Conservation (phyloP, 2,888 invertebrate species). For the Heteromurus nitidus region DNA sequence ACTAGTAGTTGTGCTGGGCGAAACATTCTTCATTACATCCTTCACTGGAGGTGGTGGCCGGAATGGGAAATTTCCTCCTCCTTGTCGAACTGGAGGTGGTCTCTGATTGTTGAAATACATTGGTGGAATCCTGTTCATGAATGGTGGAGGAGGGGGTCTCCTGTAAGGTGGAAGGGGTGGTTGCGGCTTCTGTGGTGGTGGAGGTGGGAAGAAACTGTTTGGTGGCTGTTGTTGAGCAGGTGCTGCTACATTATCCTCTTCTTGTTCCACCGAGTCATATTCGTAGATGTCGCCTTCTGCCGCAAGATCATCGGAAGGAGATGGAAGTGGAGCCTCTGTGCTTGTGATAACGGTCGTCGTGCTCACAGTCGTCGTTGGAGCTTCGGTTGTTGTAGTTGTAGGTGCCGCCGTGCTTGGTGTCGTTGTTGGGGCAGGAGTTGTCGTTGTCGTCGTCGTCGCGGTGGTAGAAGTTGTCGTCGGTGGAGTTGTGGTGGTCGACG, state of each 20-base stretch:
- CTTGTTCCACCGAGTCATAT: slow-evolving; percentile 7
- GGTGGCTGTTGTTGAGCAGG: background rate
- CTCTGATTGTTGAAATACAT: slow-evolving; percentile 56
- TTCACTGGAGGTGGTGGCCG: slow-evolving; percentile 70
- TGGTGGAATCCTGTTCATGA: slow-evolving; percentile 53
- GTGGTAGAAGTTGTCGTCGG: slow-evolving; percentile 12
- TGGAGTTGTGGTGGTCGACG: background rate
- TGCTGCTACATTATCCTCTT: slow-evolving; percentile 1
- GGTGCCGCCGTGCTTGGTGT: slow-evolving; percentile 15
- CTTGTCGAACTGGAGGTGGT: slow-evolving; percentile 59
- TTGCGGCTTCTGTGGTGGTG: slow-evolving; percentile 33
- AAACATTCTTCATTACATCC: slow-evolving; percentile 63
- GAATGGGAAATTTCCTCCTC: slow-evolving; percentile 63
- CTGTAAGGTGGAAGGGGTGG: slow-evolving; percentile 31
- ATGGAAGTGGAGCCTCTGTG: background rate
- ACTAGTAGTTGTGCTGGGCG: background rate
- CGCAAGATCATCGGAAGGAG: no score
- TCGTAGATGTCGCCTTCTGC: slow-evolving; percentile 20
- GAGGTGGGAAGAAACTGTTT: slow-evolving; percentile 24
- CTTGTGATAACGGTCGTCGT: background rate
- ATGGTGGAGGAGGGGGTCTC: slow-evolving; percentile 50
- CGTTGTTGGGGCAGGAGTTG: slow-evolving; percentile 24
- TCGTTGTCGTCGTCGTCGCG: slow-evolving; percentile 8
- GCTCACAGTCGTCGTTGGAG: background rate
- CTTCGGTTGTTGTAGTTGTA: slow-evolving; percentile 1